A percentile compares a stretch with the other conserved stretches of the same genome.
Conservation (phyloP, 2,888 invertebrate genomes). For the Nemurella pictetii region DNA sequence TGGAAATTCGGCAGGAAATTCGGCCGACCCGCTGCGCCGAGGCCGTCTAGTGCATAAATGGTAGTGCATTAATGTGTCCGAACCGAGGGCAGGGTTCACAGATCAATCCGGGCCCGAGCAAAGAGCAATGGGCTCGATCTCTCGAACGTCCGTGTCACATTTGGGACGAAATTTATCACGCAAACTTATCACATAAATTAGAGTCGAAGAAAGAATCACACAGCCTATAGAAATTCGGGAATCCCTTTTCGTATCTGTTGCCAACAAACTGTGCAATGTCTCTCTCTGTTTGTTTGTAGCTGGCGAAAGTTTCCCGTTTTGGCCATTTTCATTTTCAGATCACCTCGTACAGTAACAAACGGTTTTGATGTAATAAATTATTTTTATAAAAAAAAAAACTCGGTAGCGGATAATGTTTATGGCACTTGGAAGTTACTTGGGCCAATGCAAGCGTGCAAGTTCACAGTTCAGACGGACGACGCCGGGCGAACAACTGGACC, state of each 20-base stretch:
- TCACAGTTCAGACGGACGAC: slow-evolving; percentile 5
- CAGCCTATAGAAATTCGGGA: neutral
- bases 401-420: slow-evolving; percentile 22
- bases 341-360: slow-evolving; percentile 3
- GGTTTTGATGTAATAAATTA: slow-evolving; percentile 12
- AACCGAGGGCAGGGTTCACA: neutral
- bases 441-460: neutral
- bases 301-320: slow-evolving; percentile 18
- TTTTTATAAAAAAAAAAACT: neutral
- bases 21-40: neutral
- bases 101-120: neutral
- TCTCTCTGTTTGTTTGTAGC: slow-evolving; percentile 17
- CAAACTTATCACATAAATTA: slow-evolving; percentile 30
- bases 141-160: slow-evolving; percentile 1
- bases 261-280: slow-evolving; percentile 17
- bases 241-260: slow-evolving; percentile 10
- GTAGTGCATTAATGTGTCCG: neutral
- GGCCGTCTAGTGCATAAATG: neutral
- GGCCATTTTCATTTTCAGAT: slow-evolving; percentile 22
- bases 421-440: slow-evolving; percentile 18
- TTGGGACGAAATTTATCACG: slow-evolving; percentile 4
- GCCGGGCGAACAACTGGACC: no score
- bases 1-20: neutral
- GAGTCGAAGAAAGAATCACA: slow-evolving; percentile 23
- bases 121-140: neutral